A percentile compares a stretch with the other conserved stretches of the same genome.
Conservation (phyloP, 2,113 vertebrate genomes). For the Petromus typicus region DNA sequence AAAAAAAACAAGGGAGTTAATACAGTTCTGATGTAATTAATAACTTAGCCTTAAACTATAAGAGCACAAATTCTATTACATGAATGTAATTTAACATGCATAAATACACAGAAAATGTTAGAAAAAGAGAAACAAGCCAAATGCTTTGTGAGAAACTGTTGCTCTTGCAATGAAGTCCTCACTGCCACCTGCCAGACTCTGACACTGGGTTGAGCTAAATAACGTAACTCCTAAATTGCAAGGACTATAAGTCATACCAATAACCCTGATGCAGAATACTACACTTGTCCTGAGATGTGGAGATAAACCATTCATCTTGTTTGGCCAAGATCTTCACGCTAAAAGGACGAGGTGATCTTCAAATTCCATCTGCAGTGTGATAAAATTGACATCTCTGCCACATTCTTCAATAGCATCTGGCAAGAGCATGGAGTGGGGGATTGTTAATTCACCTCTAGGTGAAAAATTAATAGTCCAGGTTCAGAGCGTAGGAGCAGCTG, state of each 20-base stretch:
- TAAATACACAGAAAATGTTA: background rate
- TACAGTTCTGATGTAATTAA: background rate
- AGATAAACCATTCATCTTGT: slow-evolving; percentile 71
- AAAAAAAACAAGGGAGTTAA: background rate
- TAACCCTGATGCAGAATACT: slow-evolving; percentile 41
- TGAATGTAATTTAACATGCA: background rate
- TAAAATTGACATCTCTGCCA: slow-evolving; percentile 72
- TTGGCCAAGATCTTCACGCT: slow-evolving; percentile 70
- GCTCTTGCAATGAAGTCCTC: slow-evolving; percentile 16
- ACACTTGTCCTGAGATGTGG: background rate
- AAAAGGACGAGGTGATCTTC: slow-evolving; percentile 82
- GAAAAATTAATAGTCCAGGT: slow-evolving; percentile 81
- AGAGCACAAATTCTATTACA: background rate
- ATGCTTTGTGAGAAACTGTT: slow-evolving; percentile 41
- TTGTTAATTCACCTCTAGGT: slow-evolving; percentile 77
- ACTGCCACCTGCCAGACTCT: background rate
- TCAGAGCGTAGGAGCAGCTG: slow-evolving; percentile 74
- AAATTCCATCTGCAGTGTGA: slow-evolving; percentile 77
- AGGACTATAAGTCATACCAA: slow-evolving; percentile 46
- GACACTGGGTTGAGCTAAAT: slow-evolving; percentile 59
- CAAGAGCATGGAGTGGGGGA: slow-evolving; percentile 69
- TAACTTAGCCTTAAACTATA: background rate
- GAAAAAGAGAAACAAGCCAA: background rate
- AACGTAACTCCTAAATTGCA: slow-evolving; percentile 63
- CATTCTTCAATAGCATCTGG: slow-evolving; percentile 81